Evolutionary conservation across 2,888 invertebrate genomes (phyloP).

Genomic region (Cyrtodaria siliqua): DNA sequence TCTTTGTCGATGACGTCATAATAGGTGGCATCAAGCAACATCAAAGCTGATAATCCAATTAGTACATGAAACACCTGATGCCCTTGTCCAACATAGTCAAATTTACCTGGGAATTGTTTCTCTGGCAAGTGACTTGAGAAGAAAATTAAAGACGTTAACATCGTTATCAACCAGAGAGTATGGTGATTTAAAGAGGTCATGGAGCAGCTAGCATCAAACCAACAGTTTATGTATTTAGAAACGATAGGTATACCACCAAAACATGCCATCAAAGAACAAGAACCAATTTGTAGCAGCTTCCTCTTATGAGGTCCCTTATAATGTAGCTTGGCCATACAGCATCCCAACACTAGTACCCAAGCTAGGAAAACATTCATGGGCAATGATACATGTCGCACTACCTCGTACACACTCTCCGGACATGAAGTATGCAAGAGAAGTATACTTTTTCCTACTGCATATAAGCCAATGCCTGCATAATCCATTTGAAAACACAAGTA

Average conservation of each 20-base stretch:
- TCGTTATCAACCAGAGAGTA: conserved; percentile 46
- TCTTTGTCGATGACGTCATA: conserved; percentile 34
- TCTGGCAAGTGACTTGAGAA: conserved; percentile 74
- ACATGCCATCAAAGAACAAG: conserved; percentile 51
- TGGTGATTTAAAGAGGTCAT: conserved; percentile 68
- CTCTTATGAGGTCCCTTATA: conserved; percentile 67
- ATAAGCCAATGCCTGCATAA: conserved; percentile 77
- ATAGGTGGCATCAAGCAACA: conserved; percentile 51
- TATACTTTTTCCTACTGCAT: conserved; percentile 67
- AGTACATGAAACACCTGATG: conserved; percentile 78
- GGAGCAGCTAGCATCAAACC: conserved; percentile 39
- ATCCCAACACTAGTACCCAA: conserved; percentile 64
- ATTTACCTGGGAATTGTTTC: conserved; percentile 66
- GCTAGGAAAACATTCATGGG: conserved; percentile 64
- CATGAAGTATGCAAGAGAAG: conserved; percentile 69
- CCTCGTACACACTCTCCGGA: conserved; percentile 41
- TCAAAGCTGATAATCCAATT: conserved; percentile 29
- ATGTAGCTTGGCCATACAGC: conserved; percentile 66
- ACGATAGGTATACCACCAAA: conserved; percentile 56
- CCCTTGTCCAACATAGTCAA: conserved; percentile 73
- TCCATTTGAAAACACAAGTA: conserved; percentile 76
- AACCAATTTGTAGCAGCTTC: conserved; percentile 68
- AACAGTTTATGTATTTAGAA: conserved; percentile 61
- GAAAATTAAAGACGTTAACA: conserved; percentile 66
- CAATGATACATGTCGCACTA: conserved; percentile 34